Base-by-base conservation (phyloP, 1,140 invertebrate genomes). In the Homalodisca vitripennis region DNA sequence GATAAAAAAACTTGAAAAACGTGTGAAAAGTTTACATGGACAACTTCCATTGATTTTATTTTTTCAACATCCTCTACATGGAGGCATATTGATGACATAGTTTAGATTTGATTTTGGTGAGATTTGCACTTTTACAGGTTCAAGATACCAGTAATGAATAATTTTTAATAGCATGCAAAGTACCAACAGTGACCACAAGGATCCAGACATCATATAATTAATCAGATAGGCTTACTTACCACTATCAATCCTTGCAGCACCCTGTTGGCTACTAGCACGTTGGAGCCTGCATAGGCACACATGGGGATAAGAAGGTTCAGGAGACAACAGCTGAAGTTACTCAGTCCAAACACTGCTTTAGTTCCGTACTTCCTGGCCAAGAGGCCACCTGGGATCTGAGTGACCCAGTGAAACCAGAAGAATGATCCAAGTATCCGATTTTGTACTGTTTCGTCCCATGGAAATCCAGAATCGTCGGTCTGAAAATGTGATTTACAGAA, bases 311-410 rank as follows among this genome's bases (percentile, higher is more conserved):
- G 66, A 22, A 93, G 83, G 46, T 89, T 90, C 12, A 91, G 79
- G n/a, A 92, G 62, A 2, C 86, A 85, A 0, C 89, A 87, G 0
- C 86, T 75, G 12, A 90, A 80, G 79, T 94, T 90, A 0, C 87
- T 84, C 17, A 84, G 72, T 0, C 89, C 90, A 63, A 92, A 90
- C 1, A 92, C 80, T 27, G 84, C 74, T 77, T 92, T 92, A 0
- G 88, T 88, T 0, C 90, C 89, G 73, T 87, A 90, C 73, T 83
- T 85, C 64, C 86, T 83, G 0, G 89, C 88, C 17, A 92, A 71
- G 30, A 90, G 77, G 6, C 90, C 91, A 2, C 90, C 92, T 0
- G 91, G 90, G 6, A 94, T 78, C 79, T 93, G 91, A 0, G 85
- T 83, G 0, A 86, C 12, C 84, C 90, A 89, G 71, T 92, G 89